These are phyloP conservation scores for Nothura maculosa DNA, from an alignment of 2,797 vertebrate genomes.

Conservation along the genomic window DNA sequence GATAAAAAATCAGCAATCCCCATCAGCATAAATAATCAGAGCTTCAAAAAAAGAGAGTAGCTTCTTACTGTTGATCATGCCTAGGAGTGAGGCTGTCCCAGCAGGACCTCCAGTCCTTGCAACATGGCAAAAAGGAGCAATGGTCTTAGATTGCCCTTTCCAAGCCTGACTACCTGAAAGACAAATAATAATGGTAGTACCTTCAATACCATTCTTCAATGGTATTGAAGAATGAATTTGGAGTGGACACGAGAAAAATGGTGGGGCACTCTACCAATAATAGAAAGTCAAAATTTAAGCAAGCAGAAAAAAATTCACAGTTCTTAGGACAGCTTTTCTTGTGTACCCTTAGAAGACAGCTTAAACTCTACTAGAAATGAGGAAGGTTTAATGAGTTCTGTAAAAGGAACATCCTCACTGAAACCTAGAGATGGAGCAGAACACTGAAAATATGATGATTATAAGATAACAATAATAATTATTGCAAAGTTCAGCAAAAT, in stretches of 20 bases:
- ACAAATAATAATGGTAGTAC: not conserved
- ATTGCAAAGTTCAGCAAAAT: not conserved
- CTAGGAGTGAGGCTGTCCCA: not conserved
- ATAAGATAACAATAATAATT: not conserved
- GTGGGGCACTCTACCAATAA: accelerated
- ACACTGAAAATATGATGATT: not conserved
- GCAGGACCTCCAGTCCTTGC: not conserved
- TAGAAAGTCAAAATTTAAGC: not conserved
- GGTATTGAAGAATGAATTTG: not conserved
- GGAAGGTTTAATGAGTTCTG: not conserved
- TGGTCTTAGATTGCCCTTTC: not conserved
- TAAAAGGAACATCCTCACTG: not conserved
- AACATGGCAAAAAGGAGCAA: accelerated
- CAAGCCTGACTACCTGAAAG: not conserved
- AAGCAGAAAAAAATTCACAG: not conserved
- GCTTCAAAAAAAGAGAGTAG: not conserved
- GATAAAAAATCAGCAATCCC: conserved; percentile 15
- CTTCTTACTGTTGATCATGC: not conserved
- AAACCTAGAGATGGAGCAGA: not conserved
- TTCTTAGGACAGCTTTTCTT: not conserved
- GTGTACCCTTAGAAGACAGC: not conserved
- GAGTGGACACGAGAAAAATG: not conserved
- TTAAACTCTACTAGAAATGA: not conserved
- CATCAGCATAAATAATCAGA: conserved; percentile 17
- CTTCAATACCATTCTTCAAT: too few species aligned